Evolutionary conservation across 2,113 vertebrate species (phyloP), one percentile per base, ranked within the genome.

Genomic region (Aldabrachelys gigantea): DNA sequence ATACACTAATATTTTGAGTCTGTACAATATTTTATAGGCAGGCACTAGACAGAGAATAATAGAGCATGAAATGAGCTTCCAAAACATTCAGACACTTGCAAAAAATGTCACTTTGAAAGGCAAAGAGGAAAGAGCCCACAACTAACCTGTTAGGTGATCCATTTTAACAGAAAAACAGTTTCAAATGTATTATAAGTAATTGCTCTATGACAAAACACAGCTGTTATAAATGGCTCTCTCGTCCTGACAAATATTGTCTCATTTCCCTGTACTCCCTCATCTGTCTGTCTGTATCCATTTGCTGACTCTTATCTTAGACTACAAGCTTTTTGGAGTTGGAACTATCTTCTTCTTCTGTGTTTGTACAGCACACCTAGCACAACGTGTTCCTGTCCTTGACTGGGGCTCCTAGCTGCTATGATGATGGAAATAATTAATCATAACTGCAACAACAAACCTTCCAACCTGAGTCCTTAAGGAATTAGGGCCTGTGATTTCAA

Each of bases 171-270:
- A 80, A 89, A 95, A 97, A 41, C 13, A 44, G 3, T 49, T 93
- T 92, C 31, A 91, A 84, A 91, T 69, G 93, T 72, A 84, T 54
- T 82, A 38, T 72, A 69, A 87, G 69, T 41, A 94, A 95, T 89
- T 93, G 62, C 75, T 95, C 44, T 76, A n/a, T 84, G 79, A 82
- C 24, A 92, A 53, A 89, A 75, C 1, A 86, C 87, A 93, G 29
- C 6, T 92, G 6, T 76, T 89, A 4, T 82, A 94, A 95, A 76
- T 49, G 41, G 65, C 35, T 38, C 65, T n/a, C 65, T 69, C 35
- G 5, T 69, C 35, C 19, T 72, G 65, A 72, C 35, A 69, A 69
- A 69, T 69, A 69, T 69, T n/a, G 8, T 38, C 35, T 72, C 65
- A 72, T 72, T 72, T 72, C 16, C 17, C 10, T 72, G 19, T 22